phyloP scores from a whole-genome alignment of 2,113 vertebrate genomes.

The Smithornis capensis region DNA sequence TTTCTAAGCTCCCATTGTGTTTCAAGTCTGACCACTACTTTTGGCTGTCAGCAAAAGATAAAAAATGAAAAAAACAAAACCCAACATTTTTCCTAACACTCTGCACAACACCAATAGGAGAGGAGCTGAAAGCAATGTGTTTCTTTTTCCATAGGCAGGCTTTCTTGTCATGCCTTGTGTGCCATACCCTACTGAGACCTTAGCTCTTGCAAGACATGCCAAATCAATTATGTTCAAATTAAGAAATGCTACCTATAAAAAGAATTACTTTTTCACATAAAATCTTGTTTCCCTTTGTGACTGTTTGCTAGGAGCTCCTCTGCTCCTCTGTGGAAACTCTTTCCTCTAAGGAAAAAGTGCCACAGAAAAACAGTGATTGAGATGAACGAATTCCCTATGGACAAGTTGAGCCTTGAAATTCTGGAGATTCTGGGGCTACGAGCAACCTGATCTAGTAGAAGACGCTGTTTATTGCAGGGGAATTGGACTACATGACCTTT shows the following conservation, averaged over 20 bases:
- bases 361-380: background rate
- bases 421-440: background rate
- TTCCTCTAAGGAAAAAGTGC: background rate
- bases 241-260: background rate
- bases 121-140: background rate
- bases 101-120: background rate
- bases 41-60: background rate
- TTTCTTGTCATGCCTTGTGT: background rate
- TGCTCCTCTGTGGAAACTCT: too few species aligned
- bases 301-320: background rate
- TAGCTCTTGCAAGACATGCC: background rate
- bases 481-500: background rate
- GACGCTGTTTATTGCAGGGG: background rate
- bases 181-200: background rate
- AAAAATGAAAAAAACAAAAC: background rate
- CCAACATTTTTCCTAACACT: background rate
- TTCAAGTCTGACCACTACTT: background rate
- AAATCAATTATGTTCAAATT: background rate
- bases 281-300: background rate
- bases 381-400: accelerated
- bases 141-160: background rate
- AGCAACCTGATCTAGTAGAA: background rate
- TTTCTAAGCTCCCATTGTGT: background rate
- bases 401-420: background rate
- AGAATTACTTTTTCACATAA: background rate